phyloP scores from a whole-genome alignment of 23 tunicate species.

The Phallusia fumigata region DNA sequence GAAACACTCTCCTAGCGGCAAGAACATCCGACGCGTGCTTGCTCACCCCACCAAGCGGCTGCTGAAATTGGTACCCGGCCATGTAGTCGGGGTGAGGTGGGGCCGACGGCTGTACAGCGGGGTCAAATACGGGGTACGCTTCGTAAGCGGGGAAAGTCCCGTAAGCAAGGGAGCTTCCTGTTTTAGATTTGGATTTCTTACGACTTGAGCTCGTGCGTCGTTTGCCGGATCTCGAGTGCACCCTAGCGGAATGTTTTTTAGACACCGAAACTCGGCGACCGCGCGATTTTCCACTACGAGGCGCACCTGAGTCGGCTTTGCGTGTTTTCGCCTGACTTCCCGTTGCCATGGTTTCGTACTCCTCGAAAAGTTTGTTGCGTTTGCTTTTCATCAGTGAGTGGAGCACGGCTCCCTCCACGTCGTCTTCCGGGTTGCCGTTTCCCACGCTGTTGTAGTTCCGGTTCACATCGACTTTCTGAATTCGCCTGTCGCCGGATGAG shows the following conservation, averaged over 20 bases:
- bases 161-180: neutral
- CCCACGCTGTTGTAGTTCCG: neutral
- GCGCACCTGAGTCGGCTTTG: constrained; percentile 5
- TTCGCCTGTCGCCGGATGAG: neutral
- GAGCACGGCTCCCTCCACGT: constrained; percentile 17
- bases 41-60: neutral
- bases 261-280: neutral
- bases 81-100: neutral
- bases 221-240: neutral
- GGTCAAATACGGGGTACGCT: neutral
- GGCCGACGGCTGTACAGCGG: neutral
- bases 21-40: neutral
- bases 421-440: neutral
- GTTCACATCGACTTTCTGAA: neutral
- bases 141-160: neutral
- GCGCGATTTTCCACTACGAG: constrained; percentile 9
- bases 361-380: constrained; percentile 37
- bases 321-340: neutral
- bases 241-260: neutral
- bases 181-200: neutral
- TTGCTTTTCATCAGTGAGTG: constrained; percentile 17
- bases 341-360: constrained; percentile 15
- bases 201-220: neutral
- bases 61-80: neutral
- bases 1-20: neutral